Conservation (phyloP, 2,113 vertebrate genomes). For the Cinclus cinclus region DNA sequence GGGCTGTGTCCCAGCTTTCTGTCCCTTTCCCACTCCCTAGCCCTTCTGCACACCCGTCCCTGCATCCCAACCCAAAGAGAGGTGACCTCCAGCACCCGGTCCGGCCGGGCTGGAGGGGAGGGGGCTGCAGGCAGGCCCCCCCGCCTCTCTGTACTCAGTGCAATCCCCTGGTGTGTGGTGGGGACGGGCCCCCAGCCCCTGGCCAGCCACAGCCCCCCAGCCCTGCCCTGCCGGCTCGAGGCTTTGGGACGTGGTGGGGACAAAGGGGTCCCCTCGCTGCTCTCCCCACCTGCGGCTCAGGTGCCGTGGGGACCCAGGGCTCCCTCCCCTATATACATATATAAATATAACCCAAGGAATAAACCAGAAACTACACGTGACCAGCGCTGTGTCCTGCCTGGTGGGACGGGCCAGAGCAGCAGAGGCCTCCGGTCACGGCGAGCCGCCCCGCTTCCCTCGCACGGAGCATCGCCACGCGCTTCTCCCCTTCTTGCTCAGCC, state of each 20-base stretch:
- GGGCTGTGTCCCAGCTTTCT: conserved; percentile 14
- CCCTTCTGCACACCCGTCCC: not conserved
- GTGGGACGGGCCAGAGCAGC: conserved; percentile 46
- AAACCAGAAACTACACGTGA: conserved; percentile 50
- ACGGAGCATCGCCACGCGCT: not conserved
- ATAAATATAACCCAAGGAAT: conserved; percentile 70
- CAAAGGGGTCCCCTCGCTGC: not conserved
- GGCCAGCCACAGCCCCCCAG: not conserved
- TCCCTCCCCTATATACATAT: conserved; percentile 44
- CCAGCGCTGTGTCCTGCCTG: conserved; percentile 64
- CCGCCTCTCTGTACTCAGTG: conserved; percentile 44
- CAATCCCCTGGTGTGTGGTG: not conserved
- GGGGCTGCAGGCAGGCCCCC: conserved; percentile 56
- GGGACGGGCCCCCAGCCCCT: not conserved
- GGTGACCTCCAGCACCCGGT: conserved; percentile 1
- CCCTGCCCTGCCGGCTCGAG: not conserved
- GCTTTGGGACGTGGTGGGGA: not conserved
- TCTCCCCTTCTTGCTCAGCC: not conserved
- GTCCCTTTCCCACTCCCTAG: not conserved
- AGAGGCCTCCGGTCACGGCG: not conserved
- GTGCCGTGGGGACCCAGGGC: not conserved
- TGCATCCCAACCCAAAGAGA: not conserved
- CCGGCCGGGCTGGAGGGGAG: not conserved
- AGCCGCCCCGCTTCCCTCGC: conserved; percentile 14
- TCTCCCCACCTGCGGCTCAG: not conserved